Evolutionary conservation across 2,113 vertebrate species (phyloP), one percentile per base, ranked within the genome.

Genomic region (Pelodiscus sinensis): DNA sequence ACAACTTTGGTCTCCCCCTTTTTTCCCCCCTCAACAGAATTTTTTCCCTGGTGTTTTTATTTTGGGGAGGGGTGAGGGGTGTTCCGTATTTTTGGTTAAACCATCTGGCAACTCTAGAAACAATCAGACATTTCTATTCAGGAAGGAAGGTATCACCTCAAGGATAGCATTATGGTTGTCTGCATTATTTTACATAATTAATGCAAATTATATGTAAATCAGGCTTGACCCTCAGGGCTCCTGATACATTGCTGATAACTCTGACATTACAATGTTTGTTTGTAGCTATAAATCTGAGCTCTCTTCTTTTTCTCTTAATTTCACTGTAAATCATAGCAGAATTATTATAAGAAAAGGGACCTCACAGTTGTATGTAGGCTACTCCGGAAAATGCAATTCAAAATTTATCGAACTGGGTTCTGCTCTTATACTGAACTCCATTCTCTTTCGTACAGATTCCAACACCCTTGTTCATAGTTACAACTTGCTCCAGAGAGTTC

Each of bases 131-230:
- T 79, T 91, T 81, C 57, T 38, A 16, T 3, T 62, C n/a, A 81
- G 78, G 83, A 93, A 58, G 44, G 94, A 92, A 88, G 82, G 82
- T 51, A 71, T 87, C 90, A 50, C 54, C 87, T 90, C 51, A 90
- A 90, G 79, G 92, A 89, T 9, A 16, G 21, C 78, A 38, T 55
- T 90, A 84, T 0, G 1, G 24, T 85, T n/a, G 52, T 73, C 57
- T 89, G 78, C 71, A 75, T 44, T 79, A 62, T 6, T 2, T 19
- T 58, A 90, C 52, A 87, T 89, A 60, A 2, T 84, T 94, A 73
- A 96, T 95, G 94, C 58, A 94, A 96, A 96, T 65, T 31, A n/a
- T 22, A 91, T 95, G 89, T 8, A 94, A 94, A 95, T 95, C 4
- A 93, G 51, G 9, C 35, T 62, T 0, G 1, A 56, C 18, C 77